phyloP scores from a whole-genome alignment of 2,797 vertebrate species.

The Margarornis squamiger region DNA sequence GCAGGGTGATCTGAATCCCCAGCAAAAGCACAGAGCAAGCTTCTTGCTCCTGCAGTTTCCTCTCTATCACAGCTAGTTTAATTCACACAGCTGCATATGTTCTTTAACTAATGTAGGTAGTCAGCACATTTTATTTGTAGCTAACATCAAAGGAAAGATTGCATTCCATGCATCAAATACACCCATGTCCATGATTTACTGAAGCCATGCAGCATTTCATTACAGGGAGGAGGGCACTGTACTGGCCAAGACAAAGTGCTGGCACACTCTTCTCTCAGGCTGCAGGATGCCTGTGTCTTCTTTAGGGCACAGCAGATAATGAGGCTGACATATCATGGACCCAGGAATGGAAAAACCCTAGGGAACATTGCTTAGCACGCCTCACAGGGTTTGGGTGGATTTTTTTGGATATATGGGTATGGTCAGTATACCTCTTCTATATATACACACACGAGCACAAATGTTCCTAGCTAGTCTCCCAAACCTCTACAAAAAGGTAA shows the following conservation, averaged over 20 bases:
- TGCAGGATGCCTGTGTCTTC: not conserved
- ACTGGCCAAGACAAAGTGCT: not conserved
- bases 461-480: not conserved
- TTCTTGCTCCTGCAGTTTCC: not conserved
- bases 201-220: not conserved
- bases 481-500: not conserved
- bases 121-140: not conserved
- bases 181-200: not conserved
- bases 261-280: accelerated
- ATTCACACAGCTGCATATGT: not conserved
- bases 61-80: not conserved
- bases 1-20: not conserved
- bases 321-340: not conserved
- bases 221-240: not conserved
- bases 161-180: not conserved
- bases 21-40: not conserved
- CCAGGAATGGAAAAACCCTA: not conserved
- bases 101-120: not conserved
- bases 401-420: not conserved
- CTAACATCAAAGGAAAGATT: not conserved
- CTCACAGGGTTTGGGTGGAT: not conserved
- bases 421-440: accelerated
- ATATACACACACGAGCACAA: not conserved
- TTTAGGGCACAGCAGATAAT: not conserved
- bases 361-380: not conserved